Base-by-base conservation (phyloP, 2,113 vertebrate genomes). In the Neoarius graeffei region DNA sequence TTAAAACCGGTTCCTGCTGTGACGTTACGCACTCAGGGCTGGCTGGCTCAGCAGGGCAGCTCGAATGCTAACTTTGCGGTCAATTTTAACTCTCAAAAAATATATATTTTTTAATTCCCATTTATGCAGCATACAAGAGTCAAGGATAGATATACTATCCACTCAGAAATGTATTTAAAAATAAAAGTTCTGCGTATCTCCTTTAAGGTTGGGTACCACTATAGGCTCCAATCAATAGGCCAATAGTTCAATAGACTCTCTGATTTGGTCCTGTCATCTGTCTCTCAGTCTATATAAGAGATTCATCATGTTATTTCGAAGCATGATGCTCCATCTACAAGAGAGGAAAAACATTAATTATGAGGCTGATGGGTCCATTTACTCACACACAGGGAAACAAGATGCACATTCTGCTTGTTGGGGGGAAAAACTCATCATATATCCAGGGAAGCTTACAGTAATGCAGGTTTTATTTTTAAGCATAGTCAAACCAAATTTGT, bases 381-480 rank as follows among this genome's bases (percentile, higher is more conserved):
- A 54, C 59, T 20, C 9, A 4, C 59, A 54, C 27, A 54, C n/a
- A 66, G 25, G 17, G 7, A 85, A 23, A 35, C 27, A 57, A 42
- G 17, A 42, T n/a, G 54, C 54, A 57, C 35, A 14, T 73, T 73
- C 27, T 84, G n/a, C 5, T 54, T 71, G 64, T 67, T 69, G 48
- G 7, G 25, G n/a, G 66, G n/a, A n/a, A 11, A 14, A 27, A 10
- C 2, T 1, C 60, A 20, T 62, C 60, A 20, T 62, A 23, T 62
- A 23, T 62, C 60, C 11, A 27, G 27, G 66, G 66, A 10, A 14
- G 66, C 13, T 30, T 11, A 6, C 7, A 25, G 9, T 66, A 66
- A 66, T 66, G 62, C 64, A 71, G 67, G 27, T 71, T 71, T 71
- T 35, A 30, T 71, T 71, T 71, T 71, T 71, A 71, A 71, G 30